Percentiles rank a stretch among this genome's conserved stretches.
Conservation (phyloP, 2,888 invertebrate genomes). For the Drepanosiphum platanoidis region DNA sequence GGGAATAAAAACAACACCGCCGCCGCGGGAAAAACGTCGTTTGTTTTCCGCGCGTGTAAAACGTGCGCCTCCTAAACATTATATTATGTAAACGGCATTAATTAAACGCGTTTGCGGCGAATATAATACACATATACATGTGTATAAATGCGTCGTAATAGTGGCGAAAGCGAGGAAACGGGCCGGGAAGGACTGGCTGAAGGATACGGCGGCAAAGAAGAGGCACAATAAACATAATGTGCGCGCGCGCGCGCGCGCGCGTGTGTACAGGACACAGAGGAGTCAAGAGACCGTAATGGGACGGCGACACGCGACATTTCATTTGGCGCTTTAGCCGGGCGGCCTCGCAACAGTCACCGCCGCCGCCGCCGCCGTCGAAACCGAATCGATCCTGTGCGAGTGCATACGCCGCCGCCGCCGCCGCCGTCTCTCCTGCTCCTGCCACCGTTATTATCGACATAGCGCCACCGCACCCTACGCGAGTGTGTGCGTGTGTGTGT, state of each 20-base stretch:
- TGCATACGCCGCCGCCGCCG: conserved; percentile 5
- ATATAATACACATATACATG: too few relatives aligned
- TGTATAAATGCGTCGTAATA: too few relatives aligned
- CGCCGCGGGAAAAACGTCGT: background rate
- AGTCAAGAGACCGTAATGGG: conserved; percentile 56
- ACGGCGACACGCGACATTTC: conserved; percentile 56
- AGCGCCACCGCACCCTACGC: conserved; percentile 1
- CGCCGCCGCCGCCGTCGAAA: background rate
- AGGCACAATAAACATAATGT: background rate
- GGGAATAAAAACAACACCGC: background rate
- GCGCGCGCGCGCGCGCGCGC: too few relatives aligned
- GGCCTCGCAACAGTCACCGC: conserved; percentile 1
- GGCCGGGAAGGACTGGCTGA: background rate
- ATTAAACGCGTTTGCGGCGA: conserved; percentile 29
- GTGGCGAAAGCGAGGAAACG: background rate
- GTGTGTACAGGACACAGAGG: background rate
- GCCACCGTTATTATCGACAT: conserved; percentile 36
- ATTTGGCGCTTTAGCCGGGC: conserved; percentile 45
- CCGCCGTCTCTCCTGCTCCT: background rate
- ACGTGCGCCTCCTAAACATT: background rate
- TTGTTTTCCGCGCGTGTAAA: background rate
- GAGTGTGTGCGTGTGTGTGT: too few relatives aligned
- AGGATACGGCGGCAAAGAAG: background rate
- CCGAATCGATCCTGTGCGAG: conserved; percentile 43
- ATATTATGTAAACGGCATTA: conserved; percentile 34